Evolutionary conservation across 2,888 invertebrate genomes (phyloP).

Genomic region (Tridacna gigas): DNA sequence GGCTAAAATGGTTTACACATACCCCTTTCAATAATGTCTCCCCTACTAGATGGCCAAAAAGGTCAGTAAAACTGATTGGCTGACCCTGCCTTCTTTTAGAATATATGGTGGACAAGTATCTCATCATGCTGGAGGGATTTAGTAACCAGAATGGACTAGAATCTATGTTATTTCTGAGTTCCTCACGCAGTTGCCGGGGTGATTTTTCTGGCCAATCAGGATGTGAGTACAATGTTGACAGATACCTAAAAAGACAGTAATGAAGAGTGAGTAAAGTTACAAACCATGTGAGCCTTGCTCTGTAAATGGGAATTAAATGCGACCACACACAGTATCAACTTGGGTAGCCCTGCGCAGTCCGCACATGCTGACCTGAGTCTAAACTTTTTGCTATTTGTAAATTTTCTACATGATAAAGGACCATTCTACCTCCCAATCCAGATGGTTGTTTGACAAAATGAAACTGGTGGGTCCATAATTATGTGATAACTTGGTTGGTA

Average conservation of each 20-base stretch:
- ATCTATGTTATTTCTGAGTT: constrained; percentile 82
- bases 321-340: no score
- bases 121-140: constrained; percentile 77
- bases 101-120: constrained; percentile 80
- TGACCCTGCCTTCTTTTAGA: constrained; percentile 84
- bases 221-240: constrained; percentile 85
- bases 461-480: no score
- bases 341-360: no score
- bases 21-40: constrained; percentile 85
- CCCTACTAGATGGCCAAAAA: constrained; percentile 85
- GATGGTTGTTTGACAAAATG: no score
- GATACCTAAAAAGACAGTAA: constrained; percentile 80
- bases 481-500: no score
- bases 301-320: no score
- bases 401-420: no score
- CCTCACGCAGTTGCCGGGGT: constrained; percentile 82
- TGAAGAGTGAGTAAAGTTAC: no score
- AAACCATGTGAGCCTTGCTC: no score
- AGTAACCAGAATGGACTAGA: constrained; percentile 83
- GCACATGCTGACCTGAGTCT: no score
- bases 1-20: background rate
- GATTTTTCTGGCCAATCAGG: constrained; percentile 84
- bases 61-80: constrained; percentile 86
- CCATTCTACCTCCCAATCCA: no score
- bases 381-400: no score